Evolutionary conservation across 1,140 invertebrate species (phyloP).

Genomic region (Thalassaphorura encarpata): DNA sequence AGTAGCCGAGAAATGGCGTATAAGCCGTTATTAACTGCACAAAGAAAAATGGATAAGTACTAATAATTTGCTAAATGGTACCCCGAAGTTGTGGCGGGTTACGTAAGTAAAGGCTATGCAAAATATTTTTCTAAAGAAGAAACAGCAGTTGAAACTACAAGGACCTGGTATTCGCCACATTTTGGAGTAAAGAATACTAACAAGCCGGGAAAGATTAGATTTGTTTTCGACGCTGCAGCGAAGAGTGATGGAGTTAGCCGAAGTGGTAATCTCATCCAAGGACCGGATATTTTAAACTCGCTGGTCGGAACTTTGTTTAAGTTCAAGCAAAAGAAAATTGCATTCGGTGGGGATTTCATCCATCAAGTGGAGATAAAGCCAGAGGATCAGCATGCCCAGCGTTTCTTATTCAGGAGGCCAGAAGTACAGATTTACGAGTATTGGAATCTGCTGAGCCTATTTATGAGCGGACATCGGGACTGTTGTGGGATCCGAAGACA

Average conservation of each 20-base stretch:
- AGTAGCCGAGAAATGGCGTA: constrained; percentile 8
- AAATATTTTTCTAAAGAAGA: not conserved
- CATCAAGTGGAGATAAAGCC: not conserved
- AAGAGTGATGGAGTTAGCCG: constrained; percentile 1
- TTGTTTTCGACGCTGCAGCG: constrained; percentile 2
- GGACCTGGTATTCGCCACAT: constrained; percentile 6
- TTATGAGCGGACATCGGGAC: not conserved
- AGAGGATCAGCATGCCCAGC: not conserved
- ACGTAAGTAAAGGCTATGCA: constrained; percentile 17
- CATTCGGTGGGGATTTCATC: constrained; percentile 9
- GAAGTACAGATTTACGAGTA: not conserved
- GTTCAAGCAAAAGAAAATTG: constrained; percentile 6
- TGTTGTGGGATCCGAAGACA: constrained; percentile 1
- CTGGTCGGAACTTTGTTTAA: not conserved
- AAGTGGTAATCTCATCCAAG: not conserved
- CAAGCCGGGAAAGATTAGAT: constrained; percentile 9
- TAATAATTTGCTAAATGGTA: not conserved
- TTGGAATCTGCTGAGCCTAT: not conserved
- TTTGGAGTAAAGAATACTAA: constrained; percentile 11
- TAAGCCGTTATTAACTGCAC: constrained; percentile 1
- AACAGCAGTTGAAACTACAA: not conserved
- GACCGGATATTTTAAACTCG: constrained; percentile 8
- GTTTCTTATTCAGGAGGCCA: constrained; percentile 10
- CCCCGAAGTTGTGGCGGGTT: constrained; percentile 5
- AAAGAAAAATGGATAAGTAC: constrained; percentile 14